Evolutionary conservation across 2,113 vertebrate genomes (phyloP).

Genomic region (Trichechus manatus): DNA sequence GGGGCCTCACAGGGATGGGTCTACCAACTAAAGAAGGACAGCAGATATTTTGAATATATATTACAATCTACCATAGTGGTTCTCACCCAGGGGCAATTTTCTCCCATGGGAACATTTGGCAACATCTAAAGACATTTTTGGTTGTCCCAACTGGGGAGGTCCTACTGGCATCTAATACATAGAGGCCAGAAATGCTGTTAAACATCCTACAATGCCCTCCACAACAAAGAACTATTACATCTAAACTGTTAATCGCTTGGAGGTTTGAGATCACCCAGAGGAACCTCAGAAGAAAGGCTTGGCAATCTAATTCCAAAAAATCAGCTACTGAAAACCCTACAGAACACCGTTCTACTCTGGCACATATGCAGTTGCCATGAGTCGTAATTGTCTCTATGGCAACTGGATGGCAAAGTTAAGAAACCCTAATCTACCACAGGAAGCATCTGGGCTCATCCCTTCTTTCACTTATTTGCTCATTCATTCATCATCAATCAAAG

Average conservation of each 20-base stretch:
- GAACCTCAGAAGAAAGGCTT: no score
- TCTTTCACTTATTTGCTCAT: not conserved
- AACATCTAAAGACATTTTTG: not conserved
- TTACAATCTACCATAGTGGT: not conserved
- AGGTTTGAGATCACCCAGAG: no score
- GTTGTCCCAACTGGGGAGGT: not conserved
- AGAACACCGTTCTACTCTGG: no score
- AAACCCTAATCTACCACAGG: not conserved
- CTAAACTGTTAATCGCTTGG: not conserved
- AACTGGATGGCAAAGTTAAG: not conserved
- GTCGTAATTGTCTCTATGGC: no score
- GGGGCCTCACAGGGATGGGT: not conserved
- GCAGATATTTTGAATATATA: not conserved
- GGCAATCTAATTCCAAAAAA: no score
- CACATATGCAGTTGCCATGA: no score
- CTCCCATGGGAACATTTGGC: not conserved
- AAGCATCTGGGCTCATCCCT: not conserved
- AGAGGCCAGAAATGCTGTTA: not conserved
- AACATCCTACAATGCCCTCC: not conserved
- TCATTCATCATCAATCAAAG: slow-evolving; percentile 17
- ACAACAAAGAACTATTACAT: not conserved
- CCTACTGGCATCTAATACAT: no score
- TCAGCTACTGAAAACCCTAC: no score
- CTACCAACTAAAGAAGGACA: not conserved
- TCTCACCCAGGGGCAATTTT: not conserved